These are phyloP conservation scores for Hyles euphorbiae DNA, from an alignment of 1,140 invertebrate species.

Conservation along the genomic window DNA sequence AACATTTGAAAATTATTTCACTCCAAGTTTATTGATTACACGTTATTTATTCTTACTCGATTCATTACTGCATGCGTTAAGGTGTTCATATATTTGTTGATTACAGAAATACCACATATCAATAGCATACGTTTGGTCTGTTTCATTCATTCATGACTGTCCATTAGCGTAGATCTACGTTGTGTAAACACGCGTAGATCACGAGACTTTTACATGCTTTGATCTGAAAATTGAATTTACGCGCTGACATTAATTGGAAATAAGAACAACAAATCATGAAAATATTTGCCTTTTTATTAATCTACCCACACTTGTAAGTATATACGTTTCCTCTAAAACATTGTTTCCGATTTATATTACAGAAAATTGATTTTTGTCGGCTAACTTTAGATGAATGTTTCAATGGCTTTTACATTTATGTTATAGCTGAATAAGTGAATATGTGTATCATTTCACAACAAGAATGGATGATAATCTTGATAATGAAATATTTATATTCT, in stretches of 20 bases:
- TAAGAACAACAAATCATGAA: slow-evolving; percentile 12
- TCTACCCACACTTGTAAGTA: not conserved
- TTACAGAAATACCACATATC: slow-evolving; percentile 2
- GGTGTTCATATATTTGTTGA: not conserved
- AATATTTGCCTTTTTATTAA: slow-evolving; percentile 7
- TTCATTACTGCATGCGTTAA: slow-evolving; percentile 4
- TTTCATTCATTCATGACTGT: slow-evolving; percentile 20
- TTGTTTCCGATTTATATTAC: no score
- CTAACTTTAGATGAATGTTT: no score
- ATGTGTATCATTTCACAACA: no score
- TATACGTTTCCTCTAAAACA: no score
- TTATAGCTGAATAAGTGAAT: no score
- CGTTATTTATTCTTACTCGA: slow-evolving; percentile 5
- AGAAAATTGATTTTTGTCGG: no score
- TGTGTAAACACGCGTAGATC: slow-evolving; percentile 19
- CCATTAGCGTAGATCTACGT: slow-evolving; percentile 14
- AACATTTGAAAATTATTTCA: slow-evolving; percentile 20
- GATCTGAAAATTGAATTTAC: slow-evolving; percentile 20
- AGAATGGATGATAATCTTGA: no score
- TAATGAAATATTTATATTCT: no score
- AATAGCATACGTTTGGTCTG: slow-evolving; percentile 7
- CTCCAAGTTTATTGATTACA: slow-evolving; percentile 4
- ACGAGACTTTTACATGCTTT: slow-evolving; percentile 20
- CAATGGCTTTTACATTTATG: no score
- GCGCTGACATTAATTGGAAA: slow-evolving; percentile 12